phyloP scores from a whole-genome alignment of 2,113 vertebrate species.

The Phaethon lepturus region DNA sequence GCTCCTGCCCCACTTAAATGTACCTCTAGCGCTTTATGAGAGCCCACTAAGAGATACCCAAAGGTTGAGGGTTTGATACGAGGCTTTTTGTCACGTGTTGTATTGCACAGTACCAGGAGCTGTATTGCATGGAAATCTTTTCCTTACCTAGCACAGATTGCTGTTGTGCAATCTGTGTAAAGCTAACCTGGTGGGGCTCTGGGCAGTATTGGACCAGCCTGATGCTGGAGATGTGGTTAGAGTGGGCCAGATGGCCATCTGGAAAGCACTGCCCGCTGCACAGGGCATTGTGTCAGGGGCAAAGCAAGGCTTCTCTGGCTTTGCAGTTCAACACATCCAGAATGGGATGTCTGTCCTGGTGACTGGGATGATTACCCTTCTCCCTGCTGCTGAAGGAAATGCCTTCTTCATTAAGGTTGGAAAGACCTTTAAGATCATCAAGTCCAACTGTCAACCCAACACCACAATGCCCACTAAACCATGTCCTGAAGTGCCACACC shows the following conservation, averaged over 20 bases:
- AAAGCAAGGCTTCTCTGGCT: background rate
- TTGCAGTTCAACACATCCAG: background rate
- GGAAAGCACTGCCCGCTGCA: background rate
- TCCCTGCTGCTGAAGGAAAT: background rate
- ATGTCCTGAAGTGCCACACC: too few species aligned
- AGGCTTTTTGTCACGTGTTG: background rate
- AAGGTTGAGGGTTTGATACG: background rate
- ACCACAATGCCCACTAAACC: too few species aligned
- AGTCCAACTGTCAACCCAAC: too few species aligned
- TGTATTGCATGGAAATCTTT: background rate
- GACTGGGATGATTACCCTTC: background rate
- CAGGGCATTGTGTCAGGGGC: background rate
- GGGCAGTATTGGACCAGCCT: background rate
- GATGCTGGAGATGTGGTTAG: background rate
- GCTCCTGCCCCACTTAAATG: background rate
- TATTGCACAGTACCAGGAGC: background rate
- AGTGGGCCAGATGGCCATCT: background rate
- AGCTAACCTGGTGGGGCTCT: background rate
- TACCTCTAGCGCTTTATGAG: background rate
- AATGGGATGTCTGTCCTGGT: background rate
- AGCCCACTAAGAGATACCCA: background rate
- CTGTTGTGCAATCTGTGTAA: background rate
- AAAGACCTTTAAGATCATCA: too few species aligned
- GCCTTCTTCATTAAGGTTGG: background rate
- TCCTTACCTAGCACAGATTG: background rate